Evolutionary conservation across 2,113 vertebrate genomes (phyloP).

Genomic region (Cyprinodon tularosa): DNA sequence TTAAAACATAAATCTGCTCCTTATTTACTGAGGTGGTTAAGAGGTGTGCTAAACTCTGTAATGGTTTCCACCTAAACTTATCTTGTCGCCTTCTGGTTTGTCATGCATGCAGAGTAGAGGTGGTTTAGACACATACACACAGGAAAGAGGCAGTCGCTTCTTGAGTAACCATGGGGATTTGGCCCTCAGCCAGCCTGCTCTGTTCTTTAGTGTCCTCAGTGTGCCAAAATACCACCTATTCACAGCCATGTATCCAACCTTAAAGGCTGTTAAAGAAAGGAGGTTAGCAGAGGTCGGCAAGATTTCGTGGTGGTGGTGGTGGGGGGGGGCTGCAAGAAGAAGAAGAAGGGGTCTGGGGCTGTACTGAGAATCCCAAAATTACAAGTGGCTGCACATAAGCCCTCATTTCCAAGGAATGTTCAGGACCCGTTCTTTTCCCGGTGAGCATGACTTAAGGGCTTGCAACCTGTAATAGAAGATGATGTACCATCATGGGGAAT

Average conservation of each 20-base stretch:
- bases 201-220: slow-evolving; percentile 47
- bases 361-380: slow-evolving; percentile 52
- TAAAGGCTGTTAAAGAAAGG: slow-evolving; percentile 18
- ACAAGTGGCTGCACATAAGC: slow-evolving; percentile 53
- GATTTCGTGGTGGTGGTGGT: background rate
- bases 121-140: slow-evolving; percentile 46
- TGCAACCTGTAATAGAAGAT: slow-evolving; percentile 60
- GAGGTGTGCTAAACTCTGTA: slow-evolving; percentile 10
- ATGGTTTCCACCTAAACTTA: slow-evolving; percentile 37
- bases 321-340: no score
- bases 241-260: slow-evolving; percentile 44
- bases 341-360: slow-evolving; percentile 4
- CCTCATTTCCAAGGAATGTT: slow-evolving; percentile 69
- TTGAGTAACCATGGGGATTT: slow-evolving; percentile 77
- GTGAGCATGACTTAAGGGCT: slow-evolving; percentile 72
- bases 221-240: slow-evolving; percentile 68
- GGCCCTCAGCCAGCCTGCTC: slow-evolving; percentile 63
- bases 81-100: slow-evolving; percentile 16
- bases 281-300: slow-evolving; percentile 13
- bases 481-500: slow-evolving; percentile 66
- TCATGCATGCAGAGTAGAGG: slow-evolving; percentile 38
- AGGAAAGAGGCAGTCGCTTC: slow-evolving; percentile 61
- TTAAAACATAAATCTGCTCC: background rate
- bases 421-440: slow-evolving; percentile 29
- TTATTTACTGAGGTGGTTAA: slow-evolving; percentile 23